Conservation (phyloP, 2,797 vertebrate species). For the Xiphophorus birchmanni region DNA sequence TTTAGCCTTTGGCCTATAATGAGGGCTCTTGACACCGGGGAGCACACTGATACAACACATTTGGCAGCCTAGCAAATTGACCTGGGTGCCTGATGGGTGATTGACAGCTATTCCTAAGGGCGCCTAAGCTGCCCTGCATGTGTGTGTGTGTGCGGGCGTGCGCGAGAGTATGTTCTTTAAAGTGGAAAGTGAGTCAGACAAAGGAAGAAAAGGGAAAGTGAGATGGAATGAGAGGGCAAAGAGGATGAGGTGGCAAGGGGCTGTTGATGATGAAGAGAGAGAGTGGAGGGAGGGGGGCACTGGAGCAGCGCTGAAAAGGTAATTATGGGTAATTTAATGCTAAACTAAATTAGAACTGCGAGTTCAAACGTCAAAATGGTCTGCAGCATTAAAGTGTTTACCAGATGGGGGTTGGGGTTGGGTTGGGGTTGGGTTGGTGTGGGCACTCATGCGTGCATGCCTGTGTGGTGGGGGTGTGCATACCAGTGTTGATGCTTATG, state of each 20-base stretch:
- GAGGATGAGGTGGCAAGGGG: slow-evolving; percentile 32
- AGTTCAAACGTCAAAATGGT: slow-evolving; percentile 55
- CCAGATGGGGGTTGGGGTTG: slow-evolving; percentile 14
- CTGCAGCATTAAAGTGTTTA: slow-evolving; percentile 45
- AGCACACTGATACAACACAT: slow-evolving; percentile 75
- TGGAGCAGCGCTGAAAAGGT: slow-evolving; percentile 44
- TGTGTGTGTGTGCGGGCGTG: background rate
- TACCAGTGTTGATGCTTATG: slow-evolving; percentile 1
- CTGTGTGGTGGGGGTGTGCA: slow-evolving; percentile 16
- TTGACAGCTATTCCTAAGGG: slow-evolving; percentile 79
- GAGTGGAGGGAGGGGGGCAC: slow-evolving; percentile 8
- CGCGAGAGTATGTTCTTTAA: slow-evolving; percentile 12
- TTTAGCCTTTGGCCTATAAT: slow-evolving; percentile 83
- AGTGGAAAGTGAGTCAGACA: slow-evolving; percentile 18
- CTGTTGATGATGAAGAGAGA: slow-evolving; percentile 28
- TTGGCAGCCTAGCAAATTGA: slow-evolving; percentile 80
- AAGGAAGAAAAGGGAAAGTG: slow-evolving; percentile 28
- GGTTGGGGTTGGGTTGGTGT: background rate
- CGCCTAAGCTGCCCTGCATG: slow-evolving; percentile 37
- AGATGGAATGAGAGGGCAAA: slow-evolving; percentile 14
- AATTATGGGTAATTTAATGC: slow-evolving; percentile 58
- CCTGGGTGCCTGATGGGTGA: slow-evolving; percentile 72
- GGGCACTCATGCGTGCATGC: slow-evolving; percentile 21
- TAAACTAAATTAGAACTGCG: slow-evolving; percentile 47
- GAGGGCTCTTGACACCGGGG: slow-evolving; percentile 76